Percentiles rank a stretch among this genome's conserved stretches.
These are phyloP conservation scores for Opisthocomus hoazin DNA, from an alignment of 2,113 vertebrate species.

Conservation along the genomic window DNA sequence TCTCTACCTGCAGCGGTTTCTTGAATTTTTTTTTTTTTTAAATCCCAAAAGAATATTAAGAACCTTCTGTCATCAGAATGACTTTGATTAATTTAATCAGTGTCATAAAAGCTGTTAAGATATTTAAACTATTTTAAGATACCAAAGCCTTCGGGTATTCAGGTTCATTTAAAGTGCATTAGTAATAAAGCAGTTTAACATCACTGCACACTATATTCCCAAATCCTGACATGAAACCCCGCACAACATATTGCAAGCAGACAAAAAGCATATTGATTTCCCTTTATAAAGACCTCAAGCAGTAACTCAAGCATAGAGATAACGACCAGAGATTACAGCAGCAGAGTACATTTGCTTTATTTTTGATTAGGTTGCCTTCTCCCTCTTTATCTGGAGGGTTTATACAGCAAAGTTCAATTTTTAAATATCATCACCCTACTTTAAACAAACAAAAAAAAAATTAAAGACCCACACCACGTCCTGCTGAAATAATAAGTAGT, in stretches of 20 bases:
- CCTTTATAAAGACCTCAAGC: background rate
- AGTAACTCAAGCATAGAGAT: background rate
- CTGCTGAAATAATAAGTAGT: background rate
- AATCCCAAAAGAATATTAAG: background rate
- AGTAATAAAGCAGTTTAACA: conserved; percentile 28
- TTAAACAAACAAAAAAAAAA: background rate
- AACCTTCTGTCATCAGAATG: background rate
- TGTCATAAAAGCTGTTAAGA: background rate
- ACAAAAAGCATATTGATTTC: background rate
- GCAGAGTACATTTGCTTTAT: background rate
- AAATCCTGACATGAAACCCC: background rate
- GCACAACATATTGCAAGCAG: background rate
- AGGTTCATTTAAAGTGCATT: conserved; percentile 31
- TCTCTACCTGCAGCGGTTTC: background rate
- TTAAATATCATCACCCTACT: background rate
- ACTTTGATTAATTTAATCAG: conserved; percentile 28
- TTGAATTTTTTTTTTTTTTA: background rate
- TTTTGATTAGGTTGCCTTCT: background rate
- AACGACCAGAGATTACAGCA: background rate
- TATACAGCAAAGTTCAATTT: background rate
- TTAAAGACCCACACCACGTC: background rate
- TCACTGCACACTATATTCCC: background rate
- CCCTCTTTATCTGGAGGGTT: background rate
- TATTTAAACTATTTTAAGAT: conserved; percentile 3
- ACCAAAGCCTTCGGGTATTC: background rate